Evolutionary conservation across 2,113 vertebrate genomes (phyloP).

Genomic region (Lepisosteus osseus): DNA sequence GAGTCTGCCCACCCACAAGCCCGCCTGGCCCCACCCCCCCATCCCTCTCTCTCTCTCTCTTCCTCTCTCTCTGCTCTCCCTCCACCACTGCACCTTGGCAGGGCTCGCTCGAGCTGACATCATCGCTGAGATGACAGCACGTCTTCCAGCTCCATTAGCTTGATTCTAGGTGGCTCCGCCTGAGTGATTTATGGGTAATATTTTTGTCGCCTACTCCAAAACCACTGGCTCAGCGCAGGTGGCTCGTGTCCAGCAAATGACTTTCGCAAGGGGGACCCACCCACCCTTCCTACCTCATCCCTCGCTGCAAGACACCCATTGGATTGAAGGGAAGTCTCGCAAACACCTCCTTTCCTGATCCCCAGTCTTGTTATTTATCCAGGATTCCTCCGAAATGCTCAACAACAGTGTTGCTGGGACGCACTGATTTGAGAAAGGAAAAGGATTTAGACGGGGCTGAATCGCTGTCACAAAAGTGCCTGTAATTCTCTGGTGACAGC

Average conservation of each 20-base stretch:
- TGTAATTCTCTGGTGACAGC: not conserved
- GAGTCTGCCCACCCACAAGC: not conserved
- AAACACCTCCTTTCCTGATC: not conserved
- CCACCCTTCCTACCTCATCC: slow-evolving; percentile 5
- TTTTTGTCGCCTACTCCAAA: slow-evolving; percentile 56
- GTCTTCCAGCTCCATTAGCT: slow-evolving; percentile 70
- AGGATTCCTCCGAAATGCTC: too few relatives aligned
- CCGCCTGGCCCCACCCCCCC: slow-evolving; percentile 26
- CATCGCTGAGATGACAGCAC: slow-evolving; percentile 70
- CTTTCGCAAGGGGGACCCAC: slow-evolving; percentile 44
- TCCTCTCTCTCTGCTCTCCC: slow-evolving; percentile 44
- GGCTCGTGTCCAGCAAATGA: slow-evolving; percentile 56
- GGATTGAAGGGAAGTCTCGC: slow-evolving; percentile 8
- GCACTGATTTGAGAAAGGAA: not conserved
- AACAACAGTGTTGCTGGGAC: too few relatives aligned
- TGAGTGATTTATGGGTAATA: slow-evolving; percentile 68
- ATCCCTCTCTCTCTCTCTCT: slow-evolving; percentile 24
- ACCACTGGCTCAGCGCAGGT: slow-evolving; percentile 55
- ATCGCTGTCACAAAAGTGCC: not conserved
- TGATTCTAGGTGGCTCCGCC: slow-evolving; percentile 71
- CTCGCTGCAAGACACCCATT: not conserved
- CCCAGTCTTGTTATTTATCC: too few relatives aligned
- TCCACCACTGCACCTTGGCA: slow-evolving; percentile 49
- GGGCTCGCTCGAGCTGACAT: slow-evolving; percentile 53
- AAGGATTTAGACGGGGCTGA: not conserved